Evolutionary conservation across 2,888 invertebrate genomes (phyloP).

Genomic region (Pandemis cinnamomeana): DNA sequence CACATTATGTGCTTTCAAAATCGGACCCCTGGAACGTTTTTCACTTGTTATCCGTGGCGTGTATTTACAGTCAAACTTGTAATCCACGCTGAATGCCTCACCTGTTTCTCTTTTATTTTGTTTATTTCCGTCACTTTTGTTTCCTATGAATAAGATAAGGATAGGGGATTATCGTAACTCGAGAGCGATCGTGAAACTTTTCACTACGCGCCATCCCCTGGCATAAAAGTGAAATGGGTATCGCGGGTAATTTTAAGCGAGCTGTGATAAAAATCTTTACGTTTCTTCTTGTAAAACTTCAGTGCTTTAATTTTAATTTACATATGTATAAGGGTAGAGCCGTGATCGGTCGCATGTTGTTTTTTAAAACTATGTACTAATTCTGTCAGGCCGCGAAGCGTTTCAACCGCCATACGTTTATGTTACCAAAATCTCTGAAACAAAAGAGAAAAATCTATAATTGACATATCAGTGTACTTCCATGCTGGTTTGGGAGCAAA

Average conservation of each 20-base stretch:
- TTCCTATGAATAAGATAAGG: neutral
- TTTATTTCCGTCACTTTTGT: neutral
- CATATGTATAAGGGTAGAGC: too few species aligned
- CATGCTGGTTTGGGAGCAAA: too few species aligned
- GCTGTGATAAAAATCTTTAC: neutral
- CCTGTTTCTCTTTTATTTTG: neutral
- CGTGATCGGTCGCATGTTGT: too few species aligned
- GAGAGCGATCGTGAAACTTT: neutral
- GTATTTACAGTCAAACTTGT: neutral
- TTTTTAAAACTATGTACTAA: too few species aligned
- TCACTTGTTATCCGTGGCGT: neutral
- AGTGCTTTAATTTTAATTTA: neutral
- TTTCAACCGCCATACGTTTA: too few species aligned
- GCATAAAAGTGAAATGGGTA: neutral
- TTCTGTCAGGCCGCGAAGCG: too few species aligned
- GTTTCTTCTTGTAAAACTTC: neutral
- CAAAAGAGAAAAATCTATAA: too few species aligned
- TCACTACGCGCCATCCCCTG: neutral
- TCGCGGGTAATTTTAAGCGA: neutral
- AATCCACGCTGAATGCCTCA: neutral
- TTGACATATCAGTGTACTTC: too few species aligned
- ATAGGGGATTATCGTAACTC: neutral
- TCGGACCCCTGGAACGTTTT: neutral
- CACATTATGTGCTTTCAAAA: too few species aligned
- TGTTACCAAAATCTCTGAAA: too few species aligned